phyloP scores from a whole-genome alignment of 2,113 vertebrate species.

The Myrmecobius fasciatus region DNA sequence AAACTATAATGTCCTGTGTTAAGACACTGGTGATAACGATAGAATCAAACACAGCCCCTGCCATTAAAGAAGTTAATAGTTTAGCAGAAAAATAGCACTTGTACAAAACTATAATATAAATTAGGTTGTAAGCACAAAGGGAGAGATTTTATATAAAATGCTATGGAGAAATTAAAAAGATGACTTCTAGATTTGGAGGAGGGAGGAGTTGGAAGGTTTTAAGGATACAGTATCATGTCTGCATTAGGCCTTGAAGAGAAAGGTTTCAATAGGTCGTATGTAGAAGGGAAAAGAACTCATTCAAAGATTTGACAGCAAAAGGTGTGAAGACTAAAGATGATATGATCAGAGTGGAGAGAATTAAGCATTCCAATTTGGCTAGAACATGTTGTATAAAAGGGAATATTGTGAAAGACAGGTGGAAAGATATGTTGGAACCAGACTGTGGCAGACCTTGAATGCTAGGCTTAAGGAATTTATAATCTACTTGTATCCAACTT shows the following conservation, averaged over 20 bases:
- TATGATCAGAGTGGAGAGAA: not conserved
- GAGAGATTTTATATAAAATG: not conserved
- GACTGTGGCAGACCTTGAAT: not conserved
- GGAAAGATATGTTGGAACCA: not conserved
- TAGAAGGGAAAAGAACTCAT: not conserved
- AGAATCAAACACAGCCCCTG: not conserved
- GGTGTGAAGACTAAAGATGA: not conserved
- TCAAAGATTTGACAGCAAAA: not conserved
- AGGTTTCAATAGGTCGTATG: not conserved
- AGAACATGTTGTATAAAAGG: not conserved
- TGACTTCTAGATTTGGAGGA: not conserved
- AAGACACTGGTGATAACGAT: not conserved
- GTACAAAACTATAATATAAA: not conserved
- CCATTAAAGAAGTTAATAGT: not conserved
- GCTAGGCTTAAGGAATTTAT: not conserved
- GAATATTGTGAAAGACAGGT: not conserved
- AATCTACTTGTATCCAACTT: not conserved
- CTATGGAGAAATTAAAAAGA: not conserved
- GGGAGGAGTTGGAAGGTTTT: not conserved
- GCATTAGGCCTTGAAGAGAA: not conserved
- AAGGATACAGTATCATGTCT: not conserved
- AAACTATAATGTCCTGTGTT: not conserved
- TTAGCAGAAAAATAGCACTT: not conserved
- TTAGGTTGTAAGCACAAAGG: not conserved
- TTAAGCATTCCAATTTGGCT: not conserved